Evolutionary conservation across 2,888 invertebrate species (phyloP).

Genomic region (Xylocampa areola): DNA sequence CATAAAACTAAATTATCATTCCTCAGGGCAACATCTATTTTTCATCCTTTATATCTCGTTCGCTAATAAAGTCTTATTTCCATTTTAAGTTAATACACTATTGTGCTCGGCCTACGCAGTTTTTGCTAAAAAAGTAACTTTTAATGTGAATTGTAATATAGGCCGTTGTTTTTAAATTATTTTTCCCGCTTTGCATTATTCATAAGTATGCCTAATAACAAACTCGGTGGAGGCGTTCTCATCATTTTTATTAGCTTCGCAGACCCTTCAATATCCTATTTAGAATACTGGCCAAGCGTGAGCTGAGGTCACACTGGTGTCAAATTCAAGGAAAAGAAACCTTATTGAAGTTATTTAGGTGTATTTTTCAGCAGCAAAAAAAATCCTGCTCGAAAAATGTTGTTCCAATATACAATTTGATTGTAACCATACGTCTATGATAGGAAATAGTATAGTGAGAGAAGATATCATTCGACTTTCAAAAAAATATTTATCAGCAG

Average conservation of each 20-base stretch:
- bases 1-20: too few species aligned
- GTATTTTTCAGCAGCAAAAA: too few species aligned
- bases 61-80: not conserved
- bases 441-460: too few species aligned
- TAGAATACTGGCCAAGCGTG: slow-evolving; percentile 46
- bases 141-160: slow-evolving; percentile 37
- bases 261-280: slow-evolving; percentile 56
- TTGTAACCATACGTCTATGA: too few species aligned
- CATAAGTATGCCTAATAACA: slow-evolving; percentile 59
- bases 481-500: too few species aligned
- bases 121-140: slow-evolving; percentile 29
- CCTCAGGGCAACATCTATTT: not conserved
- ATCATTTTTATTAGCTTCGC: slow-evolving; percentile 60
- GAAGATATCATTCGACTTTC: too few species aligned
- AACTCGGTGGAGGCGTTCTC: slow-evolving; percentile 54
- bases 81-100: slow-evolving; percentile 9
- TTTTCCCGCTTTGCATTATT: slow-evolving; percentile 59
- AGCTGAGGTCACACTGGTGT: slow-evolving; percentile 7
- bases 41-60: not conserved
- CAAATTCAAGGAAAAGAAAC: not conserved
- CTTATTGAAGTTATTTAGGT: too few species aligned
- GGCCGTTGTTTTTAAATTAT: slow-evolving; percentile 50
- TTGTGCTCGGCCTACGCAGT: slow-evolving; percentile 3
- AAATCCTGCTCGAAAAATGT: too few species aligned
- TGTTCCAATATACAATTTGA: too few species aligned